Base-by-base conservation (phyloP, 1,140 invertebrate genomes). In the Drosophila mojavensis region DNA sequence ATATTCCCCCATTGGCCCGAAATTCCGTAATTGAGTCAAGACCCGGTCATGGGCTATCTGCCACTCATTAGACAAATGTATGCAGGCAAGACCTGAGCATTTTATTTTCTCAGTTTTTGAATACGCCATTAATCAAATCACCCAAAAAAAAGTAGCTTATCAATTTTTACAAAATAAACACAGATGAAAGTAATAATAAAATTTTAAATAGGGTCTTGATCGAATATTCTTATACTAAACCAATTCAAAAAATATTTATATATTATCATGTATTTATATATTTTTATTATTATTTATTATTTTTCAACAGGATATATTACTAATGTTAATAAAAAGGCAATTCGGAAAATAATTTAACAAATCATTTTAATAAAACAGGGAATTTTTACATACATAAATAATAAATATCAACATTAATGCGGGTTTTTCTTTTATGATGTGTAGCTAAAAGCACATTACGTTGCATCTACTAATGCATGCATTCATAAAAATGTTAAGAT, bases 31-130 rank as follows among this genome's bases (percentile, higher is more conserved):
- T n/a, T n/a, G 24, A 30, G 33, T 69, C 53, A 61, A 55, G 45
- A 63, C 36, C 65, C 50, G 28, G 43, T n/a, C 53, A 51, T 26
- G 47, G 71, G 65, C 58, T 74, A 74, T 74, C 71, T 56, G 17
- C 1, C 30, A 62, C 48, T 56, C 56, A 71, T 59, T 75, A 71
- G 55, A 26, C 50, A 59, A 58, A 75, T 59, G 56, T 63, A 70
- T 70, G 45, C 53, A 63, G 41, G 33, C 56, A 45, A 30, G 53
- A 69, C 51, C 71, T 36, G 53, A n/a, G 5, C 58, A 15, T 0
- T 5, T 45, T 45, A 17, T 17, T 47, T 47, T 47, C 15, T 17
- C 2, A 9, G 6, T 47, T 50, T 61, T 43, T 45, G 45, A 68
- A 69, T 41, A 26, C 58, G 66, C 59, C 58, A 64, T 64, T 64